Evolutionary conservation across 1,140 invertebrate genomes (phyloP).

Genomic region (Aphis gossypii): DNA sequence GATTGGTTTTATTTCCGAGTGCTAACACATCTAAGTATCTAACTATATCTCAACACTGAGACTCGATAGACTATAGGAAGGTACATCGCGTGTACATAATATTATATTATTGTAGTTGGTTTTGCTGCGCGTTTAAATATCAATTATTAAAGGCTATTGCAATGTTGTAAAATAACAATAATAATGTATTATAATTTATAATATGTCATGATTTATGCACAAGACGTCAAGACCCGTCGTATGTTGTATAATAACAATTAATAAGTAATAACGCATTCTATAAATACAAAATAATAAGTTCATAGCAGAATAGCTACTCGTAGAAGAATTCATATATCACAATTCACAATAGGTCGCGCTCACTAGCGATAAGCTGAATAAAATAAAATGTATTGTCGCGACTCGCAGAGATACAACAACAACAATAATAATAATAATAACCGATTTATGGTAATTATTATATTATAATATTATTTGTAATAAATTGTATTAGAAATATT

Average conservation of each 20-base stretch:
- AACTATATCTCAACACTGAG: neutral
- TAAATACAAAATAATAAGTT: neutral
- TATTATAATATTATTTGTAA: neutral
- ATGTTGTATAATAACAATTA: neutral
- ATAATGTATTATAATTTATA: neutral
- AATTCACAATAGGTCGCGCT: neutral
- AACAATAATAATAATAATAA: neutral
- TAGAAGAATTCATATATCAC: neutral
- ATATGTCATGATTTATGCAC: neutral
- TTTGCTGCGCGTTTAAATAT: no score
- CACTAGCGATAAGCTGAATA: neutral
- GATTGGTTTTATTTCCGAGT: neutral
- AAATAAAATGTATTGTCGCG: neutral
- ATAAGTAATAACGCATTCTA: neutral
- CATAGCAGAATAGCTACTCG: neutral
- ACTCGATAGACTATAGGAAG: neutral
- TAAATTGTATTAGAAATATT: neutral
- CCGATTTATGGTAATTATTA: neutral
- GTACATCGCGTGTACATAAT: neutral
- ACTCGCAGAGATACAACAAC: neutral
- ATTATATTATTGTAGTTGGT: no score
- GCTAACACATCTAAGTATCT: no score
- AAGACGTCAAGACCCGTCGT: neutral
- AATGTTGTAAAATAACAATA: neutral
- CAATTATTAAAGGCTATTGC: no score